These are phyloP conservation scores for Hydrozoanthus gracilis DNA, from an alignment of 92 coral and sea anemone genomes.

Conservation along the genomic window DNA sequence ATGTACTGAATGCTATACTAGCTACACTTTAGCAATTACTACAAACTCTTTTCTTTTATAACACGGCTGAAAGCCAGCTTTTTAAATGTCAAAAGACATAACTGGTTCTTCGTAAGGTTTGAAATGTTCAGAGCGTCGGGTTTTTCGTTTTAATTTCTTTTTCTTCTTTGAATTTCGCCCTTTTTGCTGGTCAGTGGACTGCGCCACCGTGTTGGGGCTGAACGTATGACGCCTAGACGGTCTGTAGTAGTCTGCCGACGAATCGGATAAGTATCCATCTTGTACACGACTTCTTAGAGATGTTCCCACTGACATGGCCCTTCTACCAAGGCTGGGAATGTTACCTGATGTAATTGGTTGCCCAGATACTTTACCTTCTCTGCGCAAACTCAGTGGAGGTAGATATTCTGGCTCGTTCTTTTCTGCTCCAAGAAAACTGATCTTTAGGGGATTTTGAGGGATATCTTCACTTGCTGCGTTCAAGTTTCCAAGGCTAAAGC, in stretches of 20 bases:
- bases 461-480: not conserved
- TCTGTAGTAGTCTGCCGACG: conserved; percentile 39
- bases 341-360: not conserved
- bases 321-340: not conserved
- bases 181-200: conserved; percentile 24
- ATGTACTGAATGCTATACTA: too few relatives aligned
- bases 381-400: not conserved
- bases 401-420: not conserved
- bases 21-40: not conserved
- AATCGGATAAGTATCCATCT: conserved; percentile 30
- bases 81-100: conserved; percentile 39
- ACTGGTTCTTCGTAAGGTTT: conserved; percentile 7
- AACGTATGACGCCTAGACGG: not conserved
- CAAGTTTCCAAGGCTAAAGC: not conserved
- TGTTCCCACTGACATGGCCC: not conserved
- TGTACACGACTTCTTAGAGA: not conserved
- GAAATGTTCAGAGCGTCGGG: conserved; percentile 6
- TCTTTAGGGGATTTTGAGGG: conserved; percentile 13
- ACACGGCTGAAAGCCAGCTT: not conserved
- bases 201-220: not conserved
- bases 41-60: not conserved
- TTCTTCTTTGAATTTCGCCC: conserved; percentile 32
- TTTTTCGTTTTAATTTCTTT: conserved; percentile 16
- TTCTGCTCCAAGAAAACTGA: conserved; percentile 31
- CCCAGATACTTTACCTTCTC: not conserved